Evolutionary conservation across 2,113 vertebrate species (phyloP).

Genomic region (Acrocephalus arundinaceus): DNA sequence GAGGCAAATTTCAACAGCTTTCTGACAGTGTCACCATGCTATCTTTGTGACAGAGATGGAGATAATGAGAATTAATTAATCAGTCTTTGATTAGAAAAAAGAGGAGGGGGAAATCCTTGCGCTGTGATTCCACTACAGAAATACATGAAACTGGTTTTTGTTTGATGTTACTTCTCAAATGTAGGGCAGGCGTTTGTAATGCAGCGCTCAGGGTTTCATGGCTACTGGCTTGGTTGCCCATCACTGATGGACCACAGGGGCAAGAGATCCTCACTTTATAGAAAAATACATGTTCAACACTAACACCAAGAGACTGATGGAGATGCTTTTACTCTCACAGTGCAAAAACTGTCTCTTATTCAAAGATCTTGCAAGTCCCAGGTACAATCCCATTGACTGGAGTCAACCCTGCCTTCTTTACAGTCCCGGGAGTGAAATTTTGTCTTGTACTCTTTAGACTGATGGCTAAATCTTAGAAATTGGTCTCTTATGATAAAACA

Average conservation of each 20-base stretch:
- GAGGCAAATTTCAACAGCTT: slow-evolving; percentile 40
- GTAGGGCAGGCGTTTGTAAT: not conserved
- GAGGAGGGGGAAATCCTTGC: not conserved
- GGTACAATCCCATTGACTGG: rapidly evolving
- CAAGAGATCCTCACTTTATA: not conserved
- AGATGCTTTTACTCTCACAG: not conserved
- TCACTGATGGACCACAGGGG: not conserved
- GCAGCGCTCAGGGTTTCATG: rapidly evolving
- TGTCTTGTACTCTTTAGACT: not conserved
- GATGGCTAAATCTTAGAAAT: slow-evolving; percentile 17
- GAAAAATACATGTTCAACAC: not conserved
- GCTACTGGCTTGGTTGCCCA: not conserved
- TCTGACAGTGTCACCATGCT: slow-evolving; percentile 41
- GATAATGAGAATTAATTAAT: slow-evolving; percentile 70
- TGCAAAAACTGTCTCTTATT: not conserved
- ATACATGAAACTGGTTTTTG: not conserved
- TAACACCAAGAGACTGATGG: not conserved
- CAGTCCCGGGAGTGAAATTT: not conserved
- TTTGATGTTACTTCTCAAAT: slow-evolving; percentile 17
- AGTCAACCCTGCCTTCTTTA: not conserved
- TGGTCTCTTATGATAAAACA: slow-evolving; percentile 51
- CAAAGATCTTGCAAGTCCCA: not conserved
- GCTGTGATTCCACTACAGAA: not conserved
- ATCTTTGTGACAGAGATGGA: slow-evolving; percentile 60
- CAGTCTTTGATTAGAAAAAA: slow-evolving; percentile 54